phyloP scores from a whole-genome alignment of 2,888 invertebrate species.

The Melanotus villosus region DNA sequence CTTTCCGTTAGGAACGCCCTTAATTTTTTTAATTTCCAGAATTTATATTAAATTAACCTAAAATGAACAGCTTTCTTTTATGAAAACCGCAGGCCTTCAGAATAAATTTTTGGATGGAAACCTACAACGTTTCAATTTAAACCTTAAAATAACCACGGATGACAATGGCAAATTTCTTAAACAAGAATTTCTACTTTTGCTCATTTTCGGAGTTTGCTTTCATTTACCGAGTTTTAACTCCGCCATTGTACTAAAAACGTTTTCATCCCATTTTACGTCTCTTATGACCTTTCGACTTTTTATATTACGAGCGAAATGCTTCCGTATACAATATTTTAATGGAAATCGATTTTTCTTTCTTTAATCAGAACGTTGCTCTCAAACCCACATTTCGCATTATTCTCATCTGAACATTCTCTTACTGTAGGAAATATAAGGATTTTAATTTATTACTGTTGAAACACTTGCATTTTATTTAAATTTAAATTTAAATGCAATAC shows the following conservation, averaged over 20 bases:
- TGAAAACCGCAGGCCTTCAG: background rate
- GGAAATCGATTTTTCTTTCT: slow-evolving; percentile 9
- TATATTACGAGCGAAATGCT: background rate
- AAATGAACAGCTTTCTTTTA: too few relatives aligned
- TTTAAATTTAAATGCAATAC: too few relatives aligned
- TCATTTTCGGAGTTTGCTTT: background rate
- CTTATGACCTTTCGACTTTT: slow-evolving; percentile 19
- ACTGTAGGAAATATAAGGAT: too few relatives aligned
- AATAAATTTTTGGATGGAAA: background rate
- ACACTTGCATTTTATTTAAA: too few relatives aligned
- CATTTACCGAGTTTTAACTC: slow-evolving; percentile 1
- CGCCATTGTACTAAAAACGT: slow-evolving; percentile 14
- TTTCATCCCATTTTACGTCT: slow-evolving; percentile 23
- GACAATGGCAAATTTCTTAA: slow-evolving; percentile 13
- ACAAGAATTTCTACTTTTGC: slow-evolving; percentile 20
- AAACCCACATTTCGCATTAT: too few relatives aligned
- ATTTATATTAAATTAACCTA: too few relatives aligned
- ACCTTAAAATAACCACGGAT: slow-evolving; percentile 11
- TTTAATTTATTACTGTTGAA: too few relatives aligned
- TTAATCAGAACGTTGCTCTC: background rate
- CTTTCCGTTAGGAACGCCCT: too few relatives aligned
- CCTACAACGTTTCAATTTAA: background rate
- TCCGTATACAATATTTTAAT: background rate
- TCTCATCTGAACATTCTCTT: too few relatives aligned
- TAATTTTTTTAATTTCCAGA: too few relatives aligned